phyloP scores from a whole-genome alignment of 2,888 invertebrate genomes.

The Rugalucina vietnamica region DNA sequence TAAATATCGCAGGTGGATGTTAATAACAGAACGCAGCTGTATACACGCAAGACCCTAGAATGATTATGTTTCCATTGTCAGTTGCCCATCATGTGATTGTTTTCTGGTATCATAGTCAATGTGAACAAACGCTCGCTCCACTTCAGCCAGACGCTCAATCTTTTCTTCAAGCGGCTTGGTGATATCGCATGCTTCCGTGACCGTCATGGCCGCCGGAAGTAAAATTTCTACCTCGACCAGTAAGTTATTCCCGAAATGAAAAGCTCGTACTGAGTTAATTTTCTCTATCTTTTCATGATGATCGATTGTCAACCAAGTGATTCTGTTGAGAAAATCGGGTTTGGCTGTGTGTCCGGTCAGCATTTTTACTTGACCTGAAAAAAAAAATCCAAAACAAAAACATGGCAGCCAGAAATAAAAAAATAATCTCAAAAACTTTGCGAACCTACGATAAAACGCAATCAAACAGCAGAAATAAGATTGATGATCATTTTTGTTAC shows the following conservation, averaged over 20 bases:
- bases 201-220: slow-evolving; percentile 83
- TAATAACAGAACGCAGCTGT: too few species aligned
- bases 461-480: too few species aligned
- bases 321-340: slow-evolving; percentile 81
- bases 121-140: slow-evolving; percentile 85
- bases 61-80: too few species aligned
- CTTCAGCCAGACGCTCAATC: slow-evolving; percentile 84
- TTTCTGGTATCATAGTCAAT: slow-evolving; percentile 85
- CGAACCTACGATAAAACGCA: too few species aligned
- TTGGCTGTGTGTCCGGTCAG: slow-evolving; percentile 82
- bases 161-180: slow-evolving; percentile 84
- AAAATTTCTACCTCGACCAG: slow-evolving; percentile 84
- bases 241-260: slow-evolving; percentile 85
- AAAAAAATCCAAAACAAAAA: too few species aligned
- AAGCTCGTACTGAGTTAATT: slow-evolving; percentile 85
- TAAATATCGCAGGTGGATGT: too few species aligned
- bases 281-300: slow-evolving; percentile 78
- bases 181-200: slow-evolving; percentile 85
- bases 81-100: too few species aligned
- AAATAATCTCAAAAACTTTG: too few species aligned
- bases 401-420: too few species aligned
- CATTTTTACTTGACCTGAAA: slow-evolving; percentile 81
- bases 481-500: too few species aligned
- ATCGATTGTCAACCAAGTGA: slow-evolving; percentile 82
- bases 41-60: too few species aligned